phyloP scores from a whole-genome alignment of 2,797 vertebrate genomes.

The Scolopax bukidnonensis region DNA sequence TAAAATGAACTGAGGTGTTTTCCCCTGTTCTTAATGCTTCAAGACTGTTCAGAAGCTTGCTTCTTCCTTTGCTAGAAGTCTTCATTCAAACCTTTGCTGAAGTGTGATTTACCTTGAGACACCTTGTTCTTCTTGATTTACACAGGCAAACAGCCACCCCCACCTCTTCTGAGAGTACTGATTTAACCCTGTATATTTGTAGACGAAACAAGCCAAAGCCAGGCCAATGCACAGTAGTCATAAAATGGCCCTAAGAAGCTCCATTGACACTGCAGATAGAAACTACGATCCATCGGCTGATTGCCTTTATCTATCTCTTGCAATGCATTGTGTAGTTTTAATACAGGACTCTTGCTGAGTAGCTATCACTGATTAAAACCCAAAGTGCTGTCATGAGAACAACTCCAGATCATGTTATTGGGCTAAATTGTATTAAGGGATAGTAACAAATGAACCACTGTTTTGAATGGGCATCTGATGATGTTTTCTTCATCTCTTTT shows the following conservation, averaged over 20 bases:
- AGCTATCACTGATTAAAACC: neutral
- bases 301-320: neutral
- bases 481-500: conserved; percentile 11
- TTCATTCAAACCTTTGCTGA: neutral
- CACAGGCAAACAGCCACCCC: neutral
- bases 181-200: neutral
- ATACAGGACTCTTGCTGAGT: neutral
- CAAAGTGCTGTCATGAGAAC: neutral
- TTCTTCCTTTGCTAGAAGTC: neutral
- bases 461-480: neutral
- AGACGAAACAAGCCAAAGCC: conserved; percentile 7
- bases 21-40: neutral
- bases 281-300: accelerated
- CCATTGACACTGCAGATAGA: neutral
- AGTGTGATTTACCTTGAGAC: neutral
- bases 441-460: neutral
- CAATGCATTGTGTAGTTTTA: neutral
- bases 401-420: neutral
- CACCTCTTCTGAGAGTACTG: neutral
- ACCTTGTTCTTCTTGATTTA: conserved; percentile 2
- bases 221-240: neutral
- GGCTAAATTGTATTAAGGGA: neutral
- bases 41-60: neutral
- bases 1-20: neutral
- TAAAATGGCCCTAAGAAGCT: neutral